phyloP scores from a whole-genome alignment of 2,113 vertebrate species.

The Tiliqua scincoides region DNA sequence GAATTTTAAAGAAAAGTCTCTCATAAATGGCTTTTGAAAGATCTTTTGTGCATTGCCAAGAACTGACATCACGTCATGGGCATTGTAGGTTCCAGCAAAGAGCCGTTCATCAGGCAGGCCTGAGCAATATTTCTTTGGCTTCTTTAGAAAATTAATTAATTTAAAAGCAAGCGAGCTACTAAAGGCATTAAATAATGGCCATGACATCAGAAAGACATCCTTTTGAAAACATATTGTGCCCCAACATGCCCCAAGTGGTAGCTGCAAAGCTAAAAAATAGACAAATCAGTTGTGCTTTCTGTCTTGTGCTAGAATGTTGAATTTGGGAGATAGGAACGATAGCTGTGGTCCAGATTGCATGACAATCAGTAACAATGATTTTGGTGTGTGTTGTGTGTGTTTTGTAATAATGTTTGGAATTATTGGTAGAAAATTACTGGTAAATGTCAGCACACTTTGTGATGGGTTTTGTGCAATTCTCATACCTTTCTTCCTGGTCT shows the following conservation, averaged over 20 bases:
- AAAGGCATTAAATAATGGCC: slow-evolving; percentile 46
- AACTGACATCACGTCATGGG: background rate
- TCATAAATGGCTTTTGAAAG: background rate
- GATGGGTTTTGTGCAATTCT: slow-evolving; percentile 19
- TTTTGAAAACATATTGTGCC: slow-evolving; percentile 17
- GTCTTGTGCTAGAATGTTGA: background rate
- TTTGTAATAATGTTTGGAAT: background rate
- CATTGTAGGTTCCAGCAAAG: slow-evolving; percentile 33
- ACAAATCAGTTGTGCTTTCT: background rate
- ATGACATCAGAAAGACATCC: slow-evolving; percentile 43
- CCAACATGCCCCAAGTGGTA: background rate
- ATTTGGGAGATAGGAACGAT: background rate
- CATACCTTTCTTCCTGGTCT: slow-evolving; percentile 97
- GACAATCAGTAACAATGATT: no score
- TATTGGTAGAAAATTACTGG: background rate
- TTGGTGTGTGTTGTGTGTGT: no score
- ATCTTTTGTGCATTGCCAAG: no score
- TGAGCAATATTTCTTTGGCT: slow-evolving; percentile 32
- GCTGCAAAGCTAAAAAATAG: slow-evolving; percentile 13
- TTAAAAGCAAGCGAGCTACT: slow-evolving; percentile 55
- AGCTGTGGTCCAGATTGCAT: no score
- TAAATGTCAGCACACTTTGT: background rate
- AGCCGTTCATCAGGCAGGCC: slow-evolving; percentile 5
- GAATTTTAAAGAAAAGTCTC: background rate
- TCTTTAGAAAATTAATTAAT: slow-evolving; percentile 50